phyloP scores from a whole-genome alignment of 2,797 vertebrate species.

The Pelochelys cantorii region DNA sequence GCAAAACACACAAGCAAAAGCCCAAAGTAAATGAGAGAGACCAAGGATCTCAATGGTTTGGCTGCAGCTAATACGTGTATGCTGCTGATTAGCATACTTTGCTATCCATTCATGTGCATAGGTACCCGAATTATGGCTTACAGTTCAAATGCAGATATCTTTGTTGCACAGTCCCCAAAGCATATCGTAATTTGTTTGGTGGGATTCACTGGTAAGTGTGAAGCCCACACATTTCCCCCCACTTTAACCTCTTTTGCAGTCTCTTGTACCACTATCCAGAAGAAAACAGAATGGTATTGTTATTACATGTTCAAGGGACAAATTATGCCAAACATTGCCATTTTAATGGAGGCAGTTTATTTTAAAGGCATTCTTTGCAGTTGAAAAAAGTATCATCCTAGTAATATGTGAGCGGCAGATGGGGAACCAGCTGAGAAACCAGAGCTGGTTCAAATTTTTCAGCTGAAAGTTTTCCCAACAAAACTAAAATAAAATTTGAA shows the following conservation, averaged over 20 bases:
- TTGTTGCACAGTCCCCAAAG: background rate
- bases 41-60: background rate
- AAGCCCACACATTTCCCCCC: background rate
- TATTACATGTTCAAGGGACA: background rate
- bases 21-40: background rate
- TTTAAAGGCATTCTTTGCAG: background rate
- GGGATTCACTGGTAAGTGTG: background rate
- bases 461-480: conserved; percentile 9
- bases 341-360: background rate
- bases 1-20: background rate
- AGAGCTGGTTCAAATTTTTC: background rate
- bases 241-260: background rate
- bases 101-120: background rate
- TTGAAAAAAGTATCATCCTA: conserved; percentile 18
- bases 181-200: background rate
- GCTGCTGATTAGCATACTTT: background rate
- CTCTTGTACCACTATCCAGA: background rate
- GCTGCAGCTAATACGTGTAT: background rate
- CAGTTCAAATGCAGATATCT: background rate
- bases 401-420: conserved; percentile 11
- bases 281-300: background rate
- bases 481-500: background rate
- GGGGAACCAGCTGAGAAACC: background rate
- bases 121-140: background rate
- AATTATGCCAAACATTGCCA: background rate